These are phyloP conservation scores for Hylyphantes graminicola DNA, from an alignment of 1,140 invertebrate genomes.

Conservation along the genomic window DNA sequence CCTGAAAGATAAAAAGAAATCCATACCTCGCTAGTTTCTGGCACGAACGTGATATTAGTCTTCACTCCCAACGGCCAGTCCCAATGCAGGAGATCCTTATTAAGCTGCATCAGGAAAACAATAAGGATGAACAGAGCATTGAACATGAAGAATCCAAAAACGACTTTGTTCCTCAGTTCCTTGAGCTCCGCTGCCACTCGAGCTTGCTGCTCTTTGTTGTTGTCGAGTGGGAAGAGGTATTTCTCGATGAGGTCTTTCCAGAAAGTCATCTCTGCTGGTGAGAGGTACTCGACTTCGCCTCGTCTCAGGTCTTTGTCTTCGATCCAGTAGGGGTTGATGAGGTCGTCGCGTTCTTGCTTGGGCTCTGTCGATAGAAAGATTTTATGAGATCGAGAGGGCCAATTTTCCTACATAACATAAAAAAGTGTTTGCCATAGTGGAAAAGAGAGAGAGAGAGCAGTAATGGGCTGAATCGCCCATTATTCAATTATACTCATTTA, in stretches of 20 bases:
- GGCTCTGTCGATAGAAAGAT: slow-evolving; percentile 24
- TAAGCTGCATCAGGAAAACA: slow-evolving; percentile 65
- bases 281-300: slow-evolving; percentile 89
- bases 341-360: slow-evolving; percentile 77
- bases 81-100: slow-evolving; percentile 66
- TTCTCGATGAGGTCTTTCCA: slow-evolving; percentile 89
- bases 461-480: too few species aligned
- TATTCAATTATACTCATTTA: too few species aligned
- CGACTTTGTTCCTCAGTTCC: slow-evolving; percentile 64
- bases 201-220: slow-evolving; percentile 63
- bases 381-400: too few species aligned
- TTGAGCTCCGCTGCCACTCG: slow-evolving; percentile 64
- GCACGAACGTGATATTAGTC: slow-evolving; percentile 64
- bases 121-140: slow-evolving; percentile 64
- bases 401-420: too few species aligned
- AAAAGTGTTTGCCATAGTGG: too few species aligned
- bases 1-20: too few species aligned
- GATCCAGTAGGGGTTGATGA: slow-evolving; percentile 94
- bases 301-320: slow-evolving; percentile 90
- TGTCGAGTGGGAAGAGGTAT: slow-evolving; percentile 64
- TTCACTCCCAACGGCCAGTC: slow-evolving; percentile 64
- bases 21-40: slow-evolving; percentile 63
- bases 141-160: slow-evolving; percentile 65
- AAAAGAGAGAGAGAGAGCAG: too few species aligned
- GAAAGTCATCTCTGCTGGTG: slow-evolving; percentile 84